These are phyloP conservation scores for Monochamus alternatus DNA, from an alignment of 2,888 invertebrate genomes.

Conservation along the genomic window DNA sequence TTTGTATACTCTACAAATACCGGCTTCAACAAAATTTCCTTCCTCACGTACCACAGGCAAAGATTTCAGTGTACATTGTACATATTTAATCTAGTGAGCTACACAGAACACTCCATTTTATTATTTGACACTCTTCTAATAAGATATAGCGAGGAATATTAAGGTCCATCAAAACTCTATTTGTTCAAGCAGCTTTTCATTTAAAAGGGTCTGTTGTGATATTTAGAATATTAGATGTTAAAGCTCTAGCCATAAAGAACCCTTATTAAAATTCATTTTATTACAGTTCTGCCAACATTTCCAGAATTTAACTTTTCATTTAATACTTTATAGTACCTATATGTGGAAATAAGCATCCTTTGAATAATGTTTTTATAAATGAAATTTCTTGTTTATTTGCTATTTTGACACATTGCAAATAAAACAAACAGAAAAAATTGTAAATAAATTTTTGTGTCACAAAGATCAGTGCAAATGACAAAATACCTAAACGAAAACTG, in stretches of 20 bases:
- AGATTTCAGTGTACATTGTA: constrained; percentile 68
- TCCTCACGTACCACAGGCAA: constrained; percentile 67
- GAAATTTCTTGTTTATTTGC: no score
- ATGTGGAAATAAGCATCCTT: no score
- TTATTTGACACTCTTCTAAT: constrained; percentile 63
- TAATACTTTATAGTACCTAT: no score
- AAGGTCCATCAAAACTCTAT: constrained; percentile 12
- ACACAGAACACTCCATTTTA: constrained; percentile 62
- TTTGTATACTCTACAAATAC: constrained; percentile 70
- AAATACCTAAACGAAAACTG: no score
- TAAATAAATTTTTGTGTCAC: no score
- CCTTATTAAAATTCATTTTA: background rate
- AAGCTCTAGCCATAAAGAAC: no score
- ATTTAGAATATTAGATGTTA: no score
- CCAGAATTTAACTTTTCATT: background rate
- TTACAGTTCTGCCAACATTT: background rate
- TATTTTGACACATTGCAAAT: no score
- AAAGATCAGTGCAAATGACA: no score
- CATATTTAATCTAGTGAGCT: constrained; percentile 65
- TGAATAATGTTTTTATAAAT: no score
- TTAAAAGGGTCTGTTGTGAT: background rate
- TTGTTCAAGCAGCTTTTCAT: background rate
- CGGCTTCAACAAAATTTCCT: constrained; percentile 68
- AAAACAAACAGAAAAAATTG: no score
- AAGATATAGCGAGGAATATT: constrained; percentile 30